These are phyloP conservation scores for Athetis lepigone DNA, from an alignment of 2,888 invertebrate genomes.

Conservation along the genomic window DNA sequence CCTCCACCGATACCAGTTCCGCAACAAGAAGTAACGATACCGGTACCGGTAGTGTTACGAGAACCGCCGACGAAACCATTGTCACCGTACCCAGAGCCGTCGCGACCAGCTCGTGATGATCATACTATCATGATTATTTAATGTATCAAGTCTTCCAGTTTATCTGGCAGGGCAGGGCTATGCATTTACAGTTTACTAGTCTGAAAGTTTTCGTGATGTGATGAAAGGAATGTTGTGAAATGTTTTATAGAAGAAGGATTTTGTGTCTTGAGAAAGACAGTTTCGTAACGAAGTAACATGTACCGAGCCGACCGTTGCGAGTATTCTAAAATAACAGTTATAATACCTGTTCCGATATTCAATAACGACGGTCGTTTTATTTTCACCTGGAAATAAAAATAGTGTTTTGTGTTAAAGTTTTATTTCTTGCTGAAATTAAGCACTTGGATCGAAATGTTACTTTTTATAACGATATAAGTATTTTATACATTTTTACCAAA, in stretches of 20 bases:
- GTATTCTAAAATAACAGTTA: constrained; percentile 15
- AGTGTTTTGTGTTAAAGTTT: constrained; percentile 29
- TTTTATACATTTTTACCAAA: constrained; percentile 59
- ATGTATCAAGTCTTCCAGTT: constrained; percentile 67
- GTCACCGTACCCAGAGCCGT: constrained; percentile 68
- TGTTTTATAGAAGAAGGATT: constrained; percentile 31
- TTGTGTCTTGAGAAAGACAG: constrained; percentile 16
- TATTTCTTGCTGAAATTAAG: constrained; percentile 36
- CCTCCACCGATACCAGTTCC: constrained; percentile 20
- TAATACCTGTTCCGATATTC: constrained; percentile 28
- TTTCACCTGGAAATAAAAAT: constrained; percentile 37
- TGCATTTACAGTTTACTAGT: constrained; percentile 70
- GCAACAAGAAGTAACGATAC: constrained; percentile 48
- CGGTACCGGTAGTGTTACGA: constrained; percentile 25
- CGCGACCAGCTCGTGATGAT: constrained; percentile 70
- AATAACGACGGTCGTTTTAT: constrained; percentile 15
- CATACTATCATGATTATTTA: constrained; percentile 35
- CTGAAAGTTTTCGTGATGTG: constrained; percentile 57
- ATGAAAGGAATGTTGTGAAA: constrained; percentile 37
- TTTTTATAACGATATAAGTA: constrained; percentile 35
- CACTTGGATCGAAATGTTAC: constrained; percentile 30
- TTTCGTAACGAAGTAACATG: constrained; percentile 8
- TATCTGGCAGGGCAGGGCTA: constrained; percentile 64
- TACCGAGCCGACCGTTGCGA: constrained; percentile 1
- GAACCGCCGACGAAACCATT: constrained; percentile 29